Conservation (phyloP, 2,888 invertebrate species). For the Xestia sexstrigata region DNA sequence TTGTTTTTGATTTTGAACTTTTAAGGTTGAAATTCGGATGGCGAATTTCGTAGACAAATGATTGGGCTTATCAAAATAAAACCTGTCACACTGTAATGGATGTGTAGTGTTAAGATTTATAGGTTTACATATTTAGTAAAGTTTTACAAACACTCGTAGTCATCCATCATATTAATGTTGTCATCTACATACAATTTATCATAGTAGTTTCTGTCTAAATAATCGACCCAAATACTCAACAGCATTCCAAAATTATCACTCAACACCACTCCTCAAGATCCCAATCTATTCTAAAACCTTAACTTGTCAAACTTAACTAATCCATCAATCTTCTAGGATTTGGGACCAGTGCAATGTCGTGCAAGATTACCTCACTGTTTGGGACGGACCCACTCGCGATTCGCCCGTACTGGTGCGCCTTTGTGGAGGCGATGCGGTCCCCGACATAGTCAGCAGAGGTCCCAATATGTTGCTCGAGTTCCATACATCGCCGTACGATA, state of each 20-base stretch:
- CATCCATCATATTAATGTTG: neutral
- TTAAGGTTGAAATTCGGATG: neutral
- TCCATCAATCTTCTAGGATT: constrained; percentile 88
- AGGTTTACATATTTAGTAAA: neutral
- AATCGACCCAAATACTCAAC: neutral
- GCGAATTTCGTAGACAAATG: neutral
- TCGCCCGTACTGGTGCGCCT: constrained; percentile 94
- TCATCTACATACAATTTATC: neutral
- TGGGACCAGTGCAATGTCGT: constrained; percentile 96
- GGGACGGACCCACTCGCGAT: constrained; percentile 93
- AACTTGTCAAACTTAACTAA: constrained; percentile 58
- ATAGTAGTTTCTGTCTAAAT: neutral
- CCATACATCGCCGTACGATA: constrained; percentile 95
- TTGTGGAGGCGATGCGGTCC: constrained; percentile 95
- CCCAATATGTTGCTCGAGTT: constrained; percentile 95
- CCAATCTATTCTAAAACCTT: constrained; percentile 49
- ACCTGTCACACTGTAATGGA: neutral
- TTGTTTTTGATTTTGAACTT: neutral
- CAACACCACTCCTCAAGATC: constrained; percentile 42
- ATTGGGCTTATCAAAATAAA: neutral
- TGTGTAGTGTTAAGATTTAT: neutral
- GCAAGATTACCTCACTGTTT: constrained; percentile 95
- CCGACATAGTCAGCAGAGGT: constrained; percentile 94
- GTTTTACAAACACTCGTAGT: neutral
- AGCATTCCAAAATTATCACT: constrained; percentile 33